Evolutionary conservation across 2,113 vertebrate species (phyloP).

Genomic region (Clarias magur): DNA sequence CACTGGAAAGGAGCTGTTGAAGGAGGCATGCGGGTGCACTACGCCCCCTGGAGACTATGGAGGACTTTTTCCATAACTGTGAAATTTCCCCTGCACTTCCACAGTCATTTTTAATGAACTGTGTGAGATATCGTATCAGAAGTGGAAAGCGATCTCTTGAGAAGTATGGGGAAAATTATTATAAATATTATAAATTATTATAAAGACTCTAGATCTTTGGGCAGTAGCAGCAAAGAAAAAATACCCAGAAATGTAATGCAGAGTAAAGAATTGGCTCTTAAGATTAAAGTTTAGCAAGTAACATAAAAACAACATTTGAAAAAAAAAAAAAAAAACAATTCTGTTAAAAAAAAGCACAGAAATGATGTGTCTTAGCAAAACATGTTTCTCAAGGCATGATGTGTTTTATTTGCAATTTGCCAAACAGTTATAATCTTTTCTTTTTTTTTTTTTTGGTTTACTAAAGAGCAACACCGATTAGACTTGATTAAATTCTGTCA

Average conservation of each 20-base stretch:
- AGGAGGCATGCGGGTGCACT: slow-evolving; percentile 17
- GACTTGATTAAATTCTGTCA: not conserved
- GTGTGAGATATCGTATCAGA: not conserved
- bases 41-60: slow-evolving; percentile 35
- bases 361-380: not conserved
- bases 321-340: not conserved
- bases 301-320: not conserved
- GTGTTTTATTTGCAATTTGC: not conserved
- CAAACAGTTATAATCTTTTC: not conserved
- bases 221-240: not conserved
- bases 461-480: not conserved
- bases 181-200: no score
- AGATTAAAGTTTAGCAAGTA: not conserved
- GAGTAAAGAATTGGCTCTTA: no score
- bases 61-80: slow-evolving; percentile 37
- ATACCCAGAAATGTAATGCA: no score
- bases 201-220: not conserved
- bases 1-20: slow-evolving; percentile 44
- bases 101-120: not conserved
- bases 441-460: not conserved
- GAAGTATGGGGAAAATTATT: not conserved
- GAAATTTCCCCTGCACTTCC: not conserved
- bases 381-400: not conserved
- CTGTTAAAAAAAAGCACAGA: not conserved
- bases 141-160: not conserved